Evolutionary conservation across 2,888 invertebrate species (phyloP).

Genomic region (Neria commutata): DNA sequence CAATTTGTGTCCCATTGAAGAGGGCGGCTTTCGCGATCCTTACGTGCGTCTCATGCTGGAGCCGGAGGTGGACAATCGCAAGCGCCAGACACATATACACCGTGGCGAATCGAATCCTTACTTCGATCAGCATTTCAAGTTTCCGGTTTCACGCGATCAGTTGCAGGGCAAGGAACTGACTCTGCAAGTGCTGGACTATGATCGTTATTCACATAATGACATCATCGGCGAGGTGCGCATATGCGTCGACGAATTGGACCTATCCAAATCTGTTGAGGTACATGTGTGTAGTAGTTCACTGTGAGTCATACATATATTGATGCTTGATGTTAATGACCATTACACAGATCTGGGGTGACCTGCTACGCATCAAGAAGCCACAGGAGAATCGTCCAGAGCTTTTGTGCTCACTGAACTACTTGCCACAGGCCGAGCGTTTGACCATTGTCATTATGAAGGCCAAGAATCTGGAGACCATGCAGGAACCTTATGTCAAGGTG

Average conservation of each 20-base stretch:
- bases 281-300: background rate
- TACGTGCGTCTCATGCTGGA: conserved; percentile 80
- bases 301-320: background rate
- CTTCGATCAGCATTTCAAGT: conserved; percentile 92
- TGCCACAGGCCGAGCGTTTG: conserved; percentile 86
- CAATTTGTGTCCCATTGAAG: conserved; percentile 81
- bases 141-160: conserved; percentile 88
- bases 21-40: conserved; percentile 88
- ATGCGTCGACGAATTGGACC: conserved; percentile 77
- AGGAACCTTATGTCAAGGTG: conserved; percentile 79
- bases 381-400: conserved; percentile 84
- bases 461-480: conserved; percentile 77
- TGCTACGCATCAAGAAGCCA: conserved; percentile 80
- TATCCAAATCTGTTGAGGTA: conserved; percentile 64
- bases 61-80: conserved; percentile 85
- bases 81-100: conserved; percentile 84
- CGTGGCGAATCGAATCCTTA: conserved; percentile 84
- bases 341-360: conserved; percentile 85
- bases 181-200: conserved; percentile 61
- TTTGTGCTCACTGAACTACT: conserved; percentile 81
- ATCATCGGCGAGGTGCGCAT: conserved; percentile 85
- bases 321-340: conserved; percentile 48
- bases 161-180: conserved; percentile 76
- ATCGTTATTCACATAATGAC: conserved; percentile 83
- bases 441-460: conserved; percentile 85